Base-by-base conservation (phyloP, 2,113 vertebrate species). In the Pipra filicauda region DNA sequence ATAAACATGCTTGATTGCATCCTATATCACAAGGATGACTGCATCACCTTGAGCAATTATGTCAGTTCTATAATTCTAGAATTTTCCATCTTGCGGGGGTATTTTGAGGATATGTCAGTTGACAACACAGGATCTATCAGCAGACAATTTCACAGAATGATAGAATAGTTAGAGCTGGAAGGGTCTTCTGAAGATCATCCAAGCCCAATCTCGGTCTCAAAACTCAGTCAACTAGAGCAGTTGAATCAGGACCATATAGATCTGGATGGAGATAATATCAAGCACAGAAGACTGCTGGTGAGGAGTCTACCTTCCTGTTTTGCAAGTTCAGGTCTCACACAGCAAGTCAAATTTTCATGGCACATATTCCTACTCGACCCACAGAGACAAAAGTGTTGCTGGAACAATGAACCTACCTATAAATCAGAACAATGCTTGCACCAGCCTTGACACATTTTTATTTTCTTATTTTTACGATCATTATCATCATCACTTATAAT, bases 391-490 rank as follows among this genome's bases (percentile, higher is more conserved):
- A 91, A 61, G 2, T n/a, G 5, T 39, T 24, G 65, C 54, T n/a
- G 10, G 43, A 85, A 82, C 70, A 71, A 64, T 3, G 8, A 48
- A n/a, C 26, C 6, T 13, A 46, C 5, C 13, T 22, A 26, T 62
- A 85, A 93, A 82, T 26, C 27, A 85, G 55, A 72, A 90, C 83
- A 93, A 86, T 0, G 1, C 20, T 72, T 86, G 14, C 43, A 61
- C 62, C 5, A 66, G 23, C 54, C 39, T 74, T 30, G 15, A 61
- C 64, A 73, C 10, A 39, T 59, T 92, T 96, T 91, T 66, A 39
- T 59, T 79, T 49, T 69, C 26, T 92, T 33, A 66, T 85, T 95
- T 88, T 92, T 72, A 58, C 77, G 13, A 59, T 6, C 30, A 52
- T 51, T 51, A 51, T 84, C 51, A 67, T n/a, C 41, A 80, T 75